Evolutionary conservation across 2,888 invertebrate genomes (phyloP).

Genomic region (Hemistola chrysoprasaria): DNA sequence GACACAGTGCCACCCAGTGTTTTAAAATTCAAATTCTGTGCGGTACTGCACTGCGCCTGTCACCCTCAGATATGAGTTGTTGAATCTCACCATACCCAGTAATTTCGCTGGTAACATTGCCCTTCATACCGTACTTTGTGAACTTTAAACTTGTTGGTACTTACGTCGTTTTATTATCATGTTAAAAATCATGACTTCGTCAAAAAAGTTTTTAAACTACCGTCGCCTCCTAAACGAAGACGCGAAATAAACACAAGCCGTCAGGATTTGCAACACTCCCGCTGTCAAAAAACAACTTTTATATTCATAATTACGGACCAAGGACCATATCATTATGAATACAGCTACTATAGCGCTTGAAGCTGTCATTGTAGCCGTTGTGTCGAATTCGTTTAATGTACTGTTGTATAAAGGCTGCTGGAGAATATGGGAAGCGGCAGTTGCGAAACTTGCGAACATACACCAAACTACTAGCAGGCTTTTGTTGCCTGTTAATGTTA

Average conservation of each 20-base stretch:
- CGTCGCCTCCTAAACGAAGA: slow-evolving; percentile 63
- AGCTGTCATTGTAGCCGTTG: slow-evolving; percentile 68
- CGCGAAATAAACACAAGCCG: slow-evolving; percentile 59
- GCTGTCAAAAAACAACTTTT: slow-evolving; percentile 66
- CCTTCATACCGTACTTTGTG: too few species aligned
- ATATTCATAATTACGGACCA: slow-evolving; percentile 61
- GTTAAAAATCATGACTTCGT: too few species aligned
- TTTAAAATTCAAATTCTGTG: too few species aligned
- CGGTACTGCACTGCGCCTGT: too few species aligned
- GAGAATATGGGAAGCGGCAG: slow-evolving; percentile 61
- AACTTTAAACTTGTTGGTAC: too few species aligned
- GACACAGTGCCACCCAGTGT: too few species aligned
- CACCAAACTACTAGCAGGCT: slow-evolving; percentile 69
- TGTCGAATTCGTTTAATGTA: slow-evolving; percentile 70
- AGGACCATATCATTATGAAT: slow-evolving; percentile 60
- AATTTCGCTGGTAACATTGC: too few species aligned
- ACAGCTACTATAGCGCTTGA: slow-evolving; percentile 65
- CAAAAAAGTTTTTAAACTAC: slow-evolving; percentile 29
- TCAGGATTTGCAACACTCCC: slow-evolving; percentile 56
- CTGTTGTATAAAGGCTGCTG: slow-evolving; percentile 69
- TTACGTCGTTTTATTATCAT: too few species aligned
- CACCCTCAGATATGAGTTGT: too few species aligned
- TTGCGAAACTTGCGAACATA: slow-evolving; percentile 66
- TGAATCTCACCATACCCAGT: too few species aligned
- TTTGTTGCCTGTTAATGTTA: slow-evolving; percentile 57